Evolutionary conservation across 2,797 vertebrate species (phyloP).

Genomic region (Anabas testudineus): DNA sequence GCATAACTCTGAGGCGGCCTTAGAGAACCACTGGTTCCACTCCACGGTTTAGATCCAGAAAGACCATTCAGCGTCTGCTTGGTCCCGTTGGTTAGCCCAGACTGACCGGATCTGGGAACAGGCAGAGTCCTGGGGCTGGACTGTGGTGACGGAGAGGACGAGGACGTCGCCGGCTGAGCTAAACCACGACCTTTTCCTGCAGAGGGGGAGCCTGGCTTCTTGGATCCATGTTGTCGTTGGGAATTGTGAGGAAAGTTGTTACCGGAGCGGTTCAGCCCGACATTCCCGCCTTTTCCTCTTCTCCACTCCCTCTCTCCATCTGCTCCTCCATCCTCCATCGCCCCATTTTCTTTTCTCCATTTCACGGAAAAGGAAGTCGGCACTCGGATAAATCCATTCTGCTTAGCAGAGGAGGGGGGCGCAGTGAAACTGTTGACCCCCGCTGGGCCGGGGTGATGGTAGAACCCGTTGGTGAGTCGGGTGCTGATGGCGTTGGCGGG

Average conservation of each 20-base stretch:
- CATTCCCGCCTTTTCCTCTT: constrained; percentile 10
- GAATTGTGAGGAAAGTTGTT: constrained; percentile 10
- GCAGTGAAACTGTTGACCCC: constrained; percentile 14
- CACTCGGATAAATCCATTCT: constrained; percentile 83
- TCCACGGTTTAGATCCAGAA: constrained; percentile 52
- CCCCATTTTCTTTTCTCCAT: constrained; percentile 85
- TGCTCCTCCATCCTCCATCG: constrained; percentile 45
- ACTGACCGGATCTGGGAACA: constrained; percentile 38
- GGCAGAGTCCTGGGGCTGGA: constrained; percentile 50
- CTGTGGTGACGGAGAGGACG: constrained; percentile 4
- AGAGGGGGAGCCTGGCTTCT: constrained; percentile 59
- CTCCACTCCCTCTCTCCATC: constrained; percentile 34
- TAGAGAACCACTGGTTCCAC: constrained; percentile 46
- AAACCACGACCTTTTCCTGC: constrained; percentile 79
- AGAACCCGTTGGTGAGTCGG: constrained; percentile 78
- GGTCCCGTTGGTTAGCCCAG: constrained; percentile 13
- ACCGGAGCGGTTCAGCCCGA: neutral
- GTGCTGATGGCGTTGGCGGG: constrained; percentile 23
- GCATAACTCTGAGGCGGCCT: constrained; percentile 35
- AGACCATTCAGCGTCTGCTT: constrained; percentile 37
- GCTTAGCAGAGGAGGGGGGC: constrained; percentile 55
- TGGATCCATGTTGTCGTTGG: constrained; percentile 51
- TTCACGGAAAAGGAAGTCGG: constrained; percentile 83
- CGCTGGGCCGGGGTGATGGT: constrained; percentile 60
- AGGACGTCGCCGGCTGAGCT: constrained; percentile 74